Evolutionary conservation across 2,888 invertebrate genomes (phyloP), one percentile per base, ranked within the genome.

Genomic region (Steromphala cineraria): DNA sequence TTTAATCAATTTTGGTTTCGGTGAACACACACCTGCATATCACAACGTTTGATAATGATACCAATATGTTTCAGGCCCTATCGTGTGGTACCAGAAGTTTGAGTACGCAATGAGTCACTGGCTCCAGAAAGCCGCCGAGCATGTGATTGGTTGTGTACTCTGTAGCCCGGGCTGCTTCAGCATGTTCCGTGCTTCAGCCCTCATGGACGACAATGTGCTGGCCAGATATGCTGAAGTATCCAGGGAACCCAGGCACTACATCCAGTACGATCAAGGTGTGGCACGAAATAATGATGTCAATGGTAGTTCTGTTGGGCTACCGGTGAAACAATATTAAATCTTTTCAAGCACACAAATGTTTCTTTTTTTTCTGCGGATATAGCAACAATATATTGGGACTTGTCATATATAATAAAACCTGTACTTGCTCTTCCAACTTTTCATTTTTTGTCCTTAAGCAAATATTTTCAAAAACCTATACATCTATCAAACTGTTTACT

Each of bases 101-200:
- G 99, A 99, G 94, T 99, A 99, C 93, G 99, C 99, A 67, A 98
- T 99, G 92, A 99, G 99, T 90, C 99, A 99, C 96, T 99, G 99
- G 99, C 96, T 99, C 91, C 98, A 99, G 95, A 99, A 99, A 94
- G 98, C 99, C 55, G 99, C 99, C 7, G 99, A 99, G 93, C 99
- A 99, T 93, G 98, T 99, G 96, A 98, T 99, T 91, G 99, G 99
- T 67, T 99, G 99, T 94, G 99, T 99, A 90, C 96, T 99, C 90
- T 99, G 99, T 96, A 98, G 98, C 94, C 99, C 99, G 36, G 98
- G 98, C 81, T 98, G 98, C 93, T 98, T 98, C 94, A 98, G 98
- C 0, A 95, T 99, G 28, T 99, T 99, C 94, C 95, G 98, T 93
- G 98, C 98, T 81, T 98, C 98, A 93, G 97, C 98, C 86, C 95